Base-by-base conservation (phyloP, 2,888 invertebrate species). In the Caenorhabditis zanzibari region DNA sequence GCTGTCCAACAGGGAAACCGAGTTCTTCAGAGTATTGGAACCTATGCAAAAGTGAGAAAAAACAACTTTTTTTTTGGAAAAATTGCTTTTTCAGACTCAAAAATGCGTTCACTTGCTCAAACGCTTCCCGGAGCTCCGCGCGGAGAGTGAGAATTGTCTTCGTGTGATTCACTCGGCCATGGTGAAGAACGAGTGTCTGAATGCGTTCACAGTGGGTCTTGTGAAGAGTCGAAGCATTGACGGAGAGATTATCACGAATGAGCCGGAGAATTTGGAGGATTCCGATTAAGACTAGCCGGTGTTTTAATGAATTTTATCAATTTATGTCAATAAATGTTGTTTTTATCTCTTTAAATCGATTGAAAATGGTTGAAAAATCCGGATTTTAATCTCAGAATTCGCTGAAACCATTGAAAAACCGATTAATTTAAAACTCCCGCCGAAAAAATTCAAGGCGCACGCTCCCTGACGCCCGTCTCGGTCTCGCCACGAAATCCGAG, bases 1-100 rank as follows among this genome's bases (percentile, higher is more conserved):
- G 63, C 73, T 19, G 79, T 87, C 26, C 87, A 87, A 38, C 73
- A 84, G 28, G 87, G 87, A 69, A 87, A 87, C 64, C 82, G 87
- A 19, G 82, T 84, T 0, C 64, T 87, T 22, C 85, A 85, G 59
- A 82, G 82, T 38, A 85, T 87, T 66, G 81, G 87, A 35, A 85
- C 64, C 19, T 87, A 84, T 69, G 87, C 87, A 2, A 87, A 87
- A 63, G 86, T 86, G 1, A 10, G 6, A 63, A 26, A 63, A 44
- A 24, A 14, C 24, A 54, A 26, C 14, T 19, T 47, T 47, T 47
- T 44, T 3, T 44, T 22, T 10, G 22, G 22, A 52, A 52, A 68
- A 26, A 2, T 12, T 41, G 14, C 9, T 24, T 44, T 81, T 86
- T 64, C 63, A 86, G 86, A 81, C 87, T 2, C 59, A 28, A 28